Percentiles rank a stretch among this genome's conserved stretches.
Evolutionary conservation across 2,888 invertebrate species (phyloP).

Genomic region (Xestia ashworthii): DNA sequence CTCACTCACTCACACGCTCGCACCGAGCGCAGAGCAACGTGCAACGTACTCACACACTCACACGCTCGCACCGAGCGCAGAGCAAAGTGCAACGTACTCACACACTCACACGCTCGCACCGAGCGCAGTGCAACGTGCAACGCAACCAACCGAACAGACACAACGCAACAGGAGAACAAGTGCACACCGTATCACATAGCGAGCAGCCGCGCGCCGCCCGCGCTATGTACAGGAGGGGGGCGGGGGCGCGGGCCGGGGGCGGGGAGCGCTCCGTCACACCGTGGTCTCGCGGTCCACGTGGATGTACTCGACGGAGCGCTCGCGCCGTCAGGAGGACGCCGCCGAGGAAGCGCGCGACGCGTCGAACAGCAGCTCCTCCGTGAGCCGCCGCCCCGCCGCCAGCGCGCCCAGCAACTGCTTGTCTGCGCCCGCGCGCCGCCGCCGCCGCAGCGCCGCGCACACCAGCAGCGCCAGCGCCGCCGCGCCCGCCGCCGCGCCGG

Average conservation of each 20-base stretch:
- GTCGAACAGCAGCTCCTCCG: slow-evolving; percentile 93
- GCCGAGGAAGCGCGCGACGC: slow-evolving; percentile 90
- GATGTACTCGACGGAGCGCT: slow-evolving; percentile 97
- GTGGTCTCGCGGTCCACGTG: slow-evolving; percentile 98
- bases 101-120: no score
- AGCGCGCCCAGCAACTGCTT: slow-evolving; percentile 91
- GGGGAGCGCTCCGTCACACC: slow-evolving; percentile 92
- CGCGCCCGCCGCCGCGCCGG: slow-evolving; percentile 82
- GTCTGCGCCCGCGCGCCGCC: slow-evolving; percentile 89
- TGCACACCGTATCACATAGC: slow-evolving; percentile 63
- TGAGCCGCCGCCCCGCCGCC: slow-evolving; percentile 92
- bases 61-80: no score
- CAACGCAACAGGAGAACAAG: slow-evolving; percentile 63
- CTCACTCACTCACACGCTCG: slow-evolving; percentile 17
- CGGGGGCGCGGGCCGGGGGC: slow-evolving; percentile 44
- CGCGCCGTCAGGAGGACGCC: slow-evolving; percentile 96
- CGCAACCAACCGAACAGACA: slow-evolving; percentile 51
- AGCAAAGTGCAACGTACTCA: slow-evolving; percentile 25
- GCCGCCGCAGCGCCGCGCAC: slow-evolving; percentile 91
- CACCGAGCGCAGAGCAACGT: slow-evolving; percentile 35
- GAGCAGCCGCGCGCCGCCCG: slow-evolving; percentile 53
- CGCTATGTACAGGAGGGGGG: slow-evolving; percentile 45
- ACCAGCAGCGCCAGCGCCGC: slow-evolving; percentile 82
- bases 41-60: slow-evolving; percentile 24
- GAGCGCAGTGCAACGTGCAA: no score